Conservation (phyloP, 2,888 invertebrate genomes). For the Cheilosia impressa region DNA sequence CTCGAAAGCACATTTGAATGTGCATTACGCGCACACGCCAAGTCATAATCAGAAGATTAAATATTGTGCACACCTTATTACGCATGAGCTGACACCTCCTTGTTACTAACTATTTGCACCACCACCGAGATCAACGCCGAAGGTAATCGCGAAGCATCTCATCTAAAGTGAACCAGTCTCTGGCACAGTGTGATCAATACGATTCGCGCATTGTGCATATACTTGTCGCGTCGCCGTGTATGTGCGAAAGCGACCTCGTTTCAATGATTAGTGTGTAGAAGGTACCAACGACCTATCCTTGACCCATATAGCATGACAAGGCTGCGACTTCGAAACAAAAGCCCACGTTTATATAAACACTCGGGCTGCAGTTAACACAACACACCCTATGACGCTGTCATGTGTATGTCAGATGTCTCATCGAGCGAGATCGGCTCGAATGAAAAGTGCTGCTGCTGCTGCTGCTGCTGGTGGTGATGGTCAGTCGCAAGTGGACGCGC, state of each 20-base stretch:
- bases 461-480: conserved; percentile 39
- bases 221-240: conserved; percentile 7
- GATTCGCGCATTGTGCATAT: conserved; percentile 54
- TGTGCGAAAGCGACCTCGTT: conserved; percentile 73
- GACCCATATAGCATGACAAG: conserved; percentile 72
- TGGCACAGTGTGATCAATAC: conserved; percentile 17
- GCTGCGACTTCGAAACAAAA: conserved; percentile 70
- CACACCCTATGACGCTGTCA: conserved; percentile 64
- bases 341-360: conserved; percentile 62
- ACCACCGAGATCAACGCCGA: conserved; percentile 39
- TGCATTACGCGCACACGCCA: conserved; percentile 7
- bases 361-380: conserved; percentile 39
- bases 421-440: conserved; percentile 15
- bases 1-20: conserved; percentile 5
- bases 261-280: conserved; percentile 73
- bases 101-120: conserved; percentile 15
- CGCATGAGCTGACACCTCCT: conserved; percentile 65
- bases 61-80: conserved; percentile 70
- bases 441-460: conserved; percentile 24
- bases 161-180: conserved; percentile 67
- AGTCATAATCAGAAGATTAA: conserved; percentile 69
- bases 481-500: conserved; percentile 46
- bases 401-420: conserved; percentile 10
- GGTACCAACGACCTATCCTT: conserved; percentile 75
- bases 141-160: conserved; percentile 64